Conservation (phyloP, 2,113 vertebrate species). For the Dipodomys ordii region DNA sequence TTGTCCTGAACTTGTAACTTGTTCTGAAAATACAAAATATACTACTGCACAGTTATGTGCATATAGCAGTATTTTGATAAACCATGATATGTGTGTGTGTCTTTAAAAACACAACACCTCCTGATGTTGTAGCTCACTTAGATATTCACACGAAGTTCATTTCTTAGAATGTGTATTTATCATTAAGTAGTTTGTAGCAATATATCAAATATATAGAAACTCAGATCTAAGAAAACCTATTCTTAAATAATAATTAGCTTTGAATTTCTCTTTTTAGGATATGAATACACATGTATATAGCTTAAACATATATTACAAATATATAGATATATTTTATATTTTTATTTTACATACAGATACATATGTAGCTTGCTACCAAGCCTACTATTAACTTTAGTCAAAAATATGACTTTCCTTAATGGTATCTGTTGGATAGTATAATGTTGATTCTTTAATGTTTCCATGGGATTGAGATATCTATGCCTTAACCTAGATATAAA, state of each 20-base stretch:
- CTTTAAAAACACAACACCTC: not conserved
- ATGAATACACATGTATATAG: not conserved
- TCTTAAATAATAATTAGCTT: not conserved
- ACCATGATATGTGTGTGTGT: not conserved
- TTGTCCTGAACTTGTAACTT: slow-evolving; percentile 14
- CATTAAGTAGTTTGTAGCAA: not conserved
- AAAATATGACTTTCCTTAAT: not conserved
- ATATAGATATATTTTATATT: not conserved
- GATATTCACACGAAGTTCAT: not conserved
- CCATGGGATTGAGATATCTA: not conserved
- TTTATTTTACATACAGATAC: not conserved
- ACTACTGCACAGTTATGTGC: not conserved
- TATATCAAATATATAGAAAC: not conserved
- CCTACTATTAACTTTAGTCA: not conserved
- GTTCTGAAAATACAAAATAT: slow-evolving; percentile 16
- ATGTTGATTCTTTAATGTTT: slow-evolving; percentile 10
- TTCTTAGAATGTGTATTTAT: not conserved
- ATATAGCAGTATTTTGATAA: not conserved
- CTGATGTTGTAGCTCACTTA: not conserved
- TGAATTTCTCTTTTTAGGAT: not conserved
- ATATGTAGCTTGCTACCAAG: not conserved
- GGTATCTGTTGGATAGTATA: not conserved
- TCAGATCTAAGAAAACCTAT: not conserved
- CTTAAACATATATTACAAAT: not conserved
- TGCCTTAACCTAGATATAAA: slow-evolving; percentile 5